These are phyloP conservation scores for Rotaria macrura DNA, from an alignment of 2,888 invertebrate species.

Conservation along the genomic window DNA sequence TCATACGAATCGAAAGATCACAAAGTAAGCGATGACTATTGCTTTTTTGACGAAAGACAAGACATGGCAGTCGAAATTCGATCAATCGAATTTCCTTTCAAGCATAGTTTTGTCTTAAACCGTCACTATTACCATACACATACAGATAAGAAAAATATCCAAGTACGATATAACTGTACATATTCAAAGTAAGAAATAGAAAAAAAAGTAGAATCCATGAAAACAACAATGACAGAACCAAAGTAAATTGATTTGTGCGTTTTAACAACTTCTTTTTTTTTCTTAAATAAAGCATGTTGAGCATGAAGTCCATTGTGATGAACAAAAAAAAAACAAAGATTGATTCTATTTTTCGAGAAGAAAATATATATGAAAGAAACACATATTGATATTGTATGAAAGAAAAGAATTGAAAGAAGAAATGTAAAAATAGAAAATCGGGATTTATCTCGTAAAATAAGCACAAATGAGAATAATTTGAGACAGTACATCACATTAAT, in stretches of 20 bases:
- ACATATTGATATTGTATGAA: too few relatives aligned
- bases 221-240: not conserved
- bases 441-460: not conserved
- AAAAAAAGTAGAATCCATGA: not conserved
- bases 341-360: not conserved
- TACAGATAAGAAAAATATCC: not conserved
- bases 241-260: not conserved
- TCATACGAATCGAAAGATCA: not conserved
- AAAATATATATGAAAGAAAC: not conserved
- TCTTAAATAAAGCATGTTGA: not conserved
- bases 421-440: not conserved
- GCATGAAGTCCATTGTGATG: not conserved
- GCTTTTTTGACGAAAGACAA: not conserved
- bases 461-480: not conserved
- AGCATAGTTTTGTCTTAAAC: not conserved
- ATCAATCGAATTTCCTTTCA: not conserved
- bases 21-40: not conserved
- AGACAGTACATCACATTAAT: slow-evolving; percentile 19
- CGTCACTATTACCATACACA: not conserved
- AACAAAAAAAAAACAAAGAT: not conserved
- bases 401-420: not conserved
- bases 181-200: not conserved
- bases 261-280: not conserved
- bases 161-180: not conserved
- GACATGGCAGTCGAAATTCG: not conserved